A percentile compares a stretch with the other conserved stretches of the same genome.
phyloP scores from a whole-genome alignment of 2,888 invertebrate species.

The Drosophila nr. fundita region DNA sequence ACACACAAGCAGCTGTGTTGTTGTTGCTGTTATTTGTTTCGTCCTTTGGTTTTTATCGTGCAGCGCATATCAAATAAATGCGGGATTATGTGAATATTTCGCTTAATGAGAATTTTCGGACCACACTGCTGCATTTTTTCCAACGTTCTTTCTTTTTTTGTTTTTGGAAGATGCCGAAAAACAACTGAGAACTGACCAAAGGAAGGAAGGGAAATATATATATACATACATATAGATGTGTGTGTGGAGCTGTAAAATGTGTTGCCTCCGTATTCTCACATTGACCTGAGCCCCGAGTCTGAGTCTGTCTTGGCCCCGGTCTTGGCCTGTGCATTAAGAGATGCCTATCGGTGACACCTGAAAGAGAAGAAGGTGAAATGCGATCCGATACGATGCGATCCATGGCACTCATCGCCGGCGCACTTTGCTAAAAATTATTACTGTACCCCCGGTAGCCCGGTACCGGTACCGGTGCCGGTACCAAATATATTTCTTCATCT shows the following conservation, averaged over 20 bases:
- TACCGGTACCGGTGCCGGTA: constrained; percentile 44
- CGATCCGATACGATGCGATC: constrained; percentile 82
- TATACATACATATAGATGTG: not conserved
- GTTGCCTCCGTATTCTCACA: constrained; percentile 59
- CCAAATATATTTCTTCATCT: constrained; percentile 70
- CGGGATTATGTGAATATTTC: constrained; percentile 82
- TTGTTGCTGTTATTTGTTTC: constrained; percentile 37
- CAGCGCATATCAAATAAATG: constrained; percentile 78
- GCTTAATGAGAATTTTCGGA: constrained; percentile 80
- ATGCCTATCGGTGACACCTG: constrained; percentile 84
- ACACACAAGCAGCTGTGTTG: not conserved
- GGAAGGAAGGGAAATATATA: constrained; percentile 17
- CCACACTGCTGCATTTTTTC: constrained; percentile 66
- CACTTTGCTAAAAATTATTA: constrained; percentile 74
- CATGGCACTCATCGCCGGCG: constrained; percentile 69
- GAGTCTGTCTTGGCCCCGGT: constrained; percentile 18
- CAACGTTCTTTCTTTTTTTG: constrained; percentile 12
- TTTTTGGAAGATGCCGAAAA: constrained; percentile 47
- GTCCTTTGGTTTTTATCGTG: constrained; percentile 63
- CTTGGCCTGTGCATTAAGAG: constrained; percentile 79
- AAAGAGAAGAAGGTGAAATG: constrained; percentile 82
- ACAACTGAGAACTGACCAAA: constrained; percentile 48
- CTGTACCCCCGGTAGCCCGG: constrained; percentile 49
- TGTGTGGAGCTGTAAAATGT: constrained; percentile 66
- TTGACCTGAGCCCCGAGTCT: constrained; percentile 38